A percentile compares a stretch with the other conserved stretches of the same genome.
phyloP scores from a whole-genome alignment of 35 echinoderm and acorn worm species.

The Strongylocentrotus purpuratus region DNA sequence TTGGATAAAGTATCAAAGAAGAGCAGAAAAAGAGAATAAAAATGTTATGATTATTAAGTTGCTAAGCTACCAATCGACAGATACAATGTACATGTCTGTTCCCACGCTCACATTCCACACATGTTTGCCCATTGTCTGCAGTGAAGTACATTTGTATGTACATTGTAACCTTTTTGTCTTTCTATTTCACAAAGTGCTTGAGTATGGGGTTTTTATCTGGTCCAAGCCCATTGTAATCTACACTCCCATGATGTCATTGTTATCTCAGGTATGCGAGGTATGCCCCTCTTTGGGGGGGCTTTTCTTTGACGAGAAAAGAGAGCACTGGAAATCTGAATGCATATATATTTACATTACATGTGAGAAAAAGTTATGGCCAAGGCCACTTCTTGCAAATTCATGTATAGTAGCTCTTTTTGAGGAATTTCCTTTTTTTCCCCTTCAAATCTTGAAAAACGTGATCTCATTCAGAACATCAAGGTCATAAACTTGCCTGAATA shows the following conservation, averaged over 20 bases:
- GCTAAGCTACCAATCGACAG: not conserved
- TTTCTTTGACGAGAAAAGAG: not conserved
- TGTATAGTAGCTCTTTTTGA: no score
- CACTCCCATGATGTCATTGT: constrained; percentile 9
- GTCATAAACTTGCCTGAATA: no score
- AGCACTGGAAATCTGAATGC: no score
- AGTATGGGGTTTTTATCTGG: not conserved
- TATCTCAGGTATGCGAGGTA: not conserved
- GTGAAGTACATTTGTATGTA: not conserved
- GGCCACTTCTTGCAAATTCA: no score
- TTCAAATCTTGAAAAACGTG: no score
- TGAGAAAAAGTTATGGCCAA: no score
- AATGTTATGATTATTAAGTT: not conserved
- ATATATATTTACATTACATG: no score
- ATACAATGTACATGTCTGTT: not conserved
- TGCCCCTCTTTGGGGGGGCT: not conserved
- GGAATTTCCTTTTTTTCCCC: no score
- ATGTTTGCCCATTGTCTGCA: not conserved
- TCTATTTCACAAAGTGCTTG: not conserved
- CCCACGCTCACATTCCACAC: not conserved
- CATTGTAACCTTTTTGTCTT: not conserved
- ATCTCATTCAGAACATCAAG: no score
- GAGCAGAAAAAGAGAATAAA: not conserved
- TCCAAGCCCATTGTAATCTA: not conserved
- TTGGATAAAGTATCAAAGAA: no score